Evolutionary conservation across 30 jellyfish, hydroid and myxozoan species (phyloP).

Genomic region (Chrysaora quinquecirrha): DNA sequence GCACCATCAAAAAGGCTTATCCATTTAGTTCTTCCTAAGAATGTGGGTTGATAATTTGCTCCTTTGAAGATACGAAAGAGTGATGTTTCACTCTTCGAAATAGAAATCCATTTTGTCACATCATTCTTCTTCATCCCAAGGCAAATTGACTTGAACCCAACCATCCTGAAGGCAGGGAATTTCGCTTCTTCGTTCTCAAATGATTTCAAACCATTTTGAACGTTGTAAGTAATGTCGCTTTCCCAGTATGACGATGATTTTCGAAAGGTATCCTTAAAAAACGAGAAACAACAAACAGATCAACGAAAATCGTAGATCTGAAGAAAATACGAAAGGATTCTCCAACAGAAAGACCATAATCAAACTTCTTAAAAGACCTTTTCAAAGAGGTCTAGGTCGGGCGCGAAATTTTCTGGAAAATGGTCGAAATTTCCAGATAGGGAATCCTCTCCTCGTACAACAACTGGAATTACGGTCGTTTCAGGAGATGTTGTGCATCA

Average conservation of each 20-base stretch:
- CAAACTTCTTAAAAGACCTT: too few species aligned
- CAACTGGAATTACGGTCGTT: too few species aligned
- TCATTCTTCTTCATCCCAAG: slow-evolving; percentile 15
- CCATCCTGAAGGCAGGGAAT: slow-evolving; percentile 21
- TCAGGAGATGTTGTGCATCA: too few species aligned
- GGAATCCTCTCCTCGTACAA: too few species aligned
- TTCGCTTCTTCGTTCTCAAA: slow-evolving; percentile 23
- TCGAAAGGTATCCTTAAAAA: not conserved
- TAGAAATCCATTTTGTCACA: not conserved
- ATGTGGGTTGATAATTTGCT: slow-evolving; percentile 9
- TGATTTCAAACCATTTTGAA: not conserved
- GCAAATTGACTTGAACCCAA: slow-evolving; percentile 1
- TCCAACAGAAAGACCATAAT: too few species aligned
- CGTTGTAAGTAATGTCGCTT: not conserved
- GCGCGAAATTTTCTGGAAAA: too few species aligned
- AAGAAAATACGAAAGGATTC: too few species aligned
- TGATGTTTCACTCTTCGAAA: not conserved
- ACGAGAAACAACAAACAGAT: too few species aligned
- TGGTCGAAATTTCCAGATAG: too few species aligned
- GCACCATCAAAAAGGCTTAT: not conserved
- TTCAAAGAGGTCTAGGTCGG: too few species aligned
- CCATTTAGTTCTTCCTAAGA: slow-evolving; percentile 33
- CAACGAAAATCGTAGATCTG: too few species aligned
- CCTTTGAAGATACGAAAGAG: slow-evolving; percentile 2
- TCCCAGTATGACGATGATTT: slow-evolving; percentile 2